A percentile compares a stretch with the other conserved stretches of the same genome.
Evolutionary conservation across 2,888 invertebrate genomes (phyloP).

Genomic region (Phyto melanocephala): DNA sequence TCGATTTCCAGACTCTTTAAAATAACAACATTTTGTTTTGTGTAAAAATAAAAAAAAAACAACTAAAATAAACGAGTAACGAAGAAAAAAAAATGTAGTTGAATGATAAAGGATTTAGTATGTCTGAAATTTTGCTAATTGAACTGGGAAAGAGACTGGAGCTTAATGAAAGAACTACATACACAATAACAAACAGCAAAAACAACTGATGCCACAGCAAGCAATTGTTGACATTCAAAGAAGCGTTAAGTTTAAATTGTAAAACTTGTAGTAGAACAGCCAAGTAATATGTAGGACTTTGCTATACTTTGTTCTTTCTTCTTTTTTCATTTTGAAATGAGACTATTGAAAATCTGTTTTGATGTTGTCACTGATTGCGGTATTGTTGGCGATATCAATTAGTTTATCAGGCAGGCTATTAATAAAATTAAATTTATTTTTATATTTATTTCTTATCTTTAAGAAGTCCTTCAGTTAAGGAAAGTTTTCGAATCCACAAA

Average conservation of each 20-base stretch:
- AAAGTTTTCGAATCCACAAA: no score
- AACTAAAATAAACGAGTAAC: constrained; percentile 15
- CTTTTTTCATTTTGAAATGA: background rate
- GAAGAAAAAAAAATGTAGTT: constrained; percentile 6
- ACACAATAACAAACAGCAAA: no score
- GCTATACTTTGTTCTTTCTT: background rate
- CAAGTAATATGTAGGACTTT: background rate
- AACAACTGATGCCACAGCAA: background rate
- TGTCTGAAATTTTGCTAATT: constrained; percentile 47
- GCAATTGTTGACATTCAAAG: constrained; percentile 11
- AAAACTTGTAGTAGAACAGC: constrained; percentile 21
- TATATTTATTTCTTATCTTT: no score
- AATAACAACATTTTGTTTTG: background rate
- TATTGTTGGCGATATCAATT: background rate
- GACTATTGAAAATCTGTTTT: constrained; percentile 37
- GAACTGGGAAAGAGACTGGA: constrained; percentile 18
- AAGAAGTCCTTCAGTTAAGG: no score
- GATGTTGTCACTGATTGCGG: constrained; percentile 52
- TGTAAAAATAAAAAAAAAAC: background rate
- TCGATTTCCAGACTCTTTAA: constrained; percentile 15
- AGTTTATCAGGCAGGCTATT: background rate
- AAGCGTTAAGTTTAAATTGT: constrained; percentile 53
- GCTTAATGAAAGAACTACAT: background rate
- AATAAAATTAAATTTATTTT: no score
- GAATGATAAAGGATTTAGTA: constrained; percentile 46